Base-by-base conservation (phyloP, 2,888 invertebrate genomes). In the Dermolepida albohirtum region DNA sequence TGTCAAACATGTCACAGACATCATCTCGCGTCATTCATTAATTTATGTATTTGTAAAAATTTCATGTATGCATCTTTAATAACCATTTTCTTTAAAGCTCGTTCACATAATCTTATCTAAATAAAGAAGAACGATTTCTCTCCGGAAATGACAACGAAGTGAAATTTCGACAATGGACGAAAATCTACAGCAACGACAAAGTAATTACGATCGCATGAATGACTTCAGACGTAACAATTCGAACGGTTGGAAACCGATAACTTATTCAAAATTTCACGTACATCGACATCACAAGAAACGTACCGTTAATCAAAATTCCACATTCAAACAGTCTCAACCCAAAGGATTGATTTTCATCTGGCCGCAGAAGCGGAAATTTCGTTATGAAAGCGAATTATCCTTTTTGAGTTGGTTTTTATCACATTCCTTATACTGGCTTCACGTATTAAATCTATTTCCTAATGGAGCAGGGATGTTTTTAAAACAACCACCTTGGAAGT, bases 401-500 rank as follows among this genome's bases (percentile, higher is more conserved):
- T 66, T 76, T 43, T 41, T 77, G 5, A 71, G 74, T 22, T 78
- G 80, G 75, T 55, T 80, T 8, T 7, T 80, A 22, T 76, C 80
- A 4, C 80, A 81, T 44, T 67, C 75, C 6, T 68, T 81, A 17
- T 81, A 76, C 71, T 79, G 79, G 75, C 69, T 79, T 22, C 76
- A 80, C 50, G 69, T 74, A 16, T 71, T 76, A 44, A 75, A 77
- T 66, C 66, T 81, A 17, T 74, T 81, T 17, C 81, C 82, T 0
- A 75, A 74, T 52, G 82, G 79, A 55, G 67, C 64, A 75, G 78
- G 76, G n/a, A 43, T 81, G 64, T 75, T 77, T 14, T 65, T 81
- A 22, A 72, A 76, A 54, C 74, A 75, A 72, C 81, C 82, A 1
- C 78, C 78, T 5, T 81, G 79, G 79, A 77, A 72, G 27, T 79